Base-by-base conservation (phyloP, 1,140 invertebrate genomes). In the Drosophila parvula region DNA sequence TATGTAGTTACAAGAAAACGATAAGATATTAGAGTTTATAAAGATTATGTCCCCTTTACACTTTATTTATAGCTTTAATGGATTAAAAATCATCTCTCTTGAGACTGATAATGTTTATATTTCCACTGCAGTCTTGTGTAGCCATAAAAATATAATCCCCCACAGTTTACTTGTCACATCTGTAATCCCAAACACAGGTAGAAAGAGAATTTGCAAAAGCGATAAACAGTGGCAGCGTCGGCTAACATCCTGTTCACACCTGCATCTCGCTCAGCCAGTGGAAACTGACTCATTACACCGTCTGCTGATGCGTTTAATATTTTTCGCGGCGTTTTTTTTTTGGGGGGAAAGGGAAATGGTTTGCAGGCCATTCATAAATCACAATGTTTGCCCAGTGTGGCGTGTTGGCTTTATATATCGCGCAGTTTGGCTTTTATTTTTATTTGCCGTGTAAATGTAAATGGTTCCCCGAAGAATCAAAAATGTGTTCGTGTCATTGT, bases 401-500 rank as follows among this genome's bases (percentile, higher is more conserved):
- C 77, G 76, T 79, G 77, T 79, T 78, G 28, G 18, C 28, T 38
- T 51, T 18, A 28, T 18, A 28, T 18, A 38, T 45, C 22, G 22
- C 8, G 43, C 43, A 57, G 40, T 44, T 44, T 44, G 22, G 65
- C 60, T 48, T 48, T 64, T 67, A 62, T 40, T 44, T 38, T 34
- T 64, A 57, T 71, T 71, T 59, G 65, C 44, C 30, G 67, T 71
- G 69, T 59, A 73, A 68, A 65, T 67, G 64, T 65, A 67, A 71
- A 71, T 59, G 69, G 5, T 59, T 36, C 44, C 53, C 53, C 51
- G 48, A 75, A 75, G 73, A 75, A 74, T 64, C 45, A 75, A 74
- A 75, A 74, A 65, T 68, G 47, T 67, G 44, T 77, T 77, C 74
- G 74, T 77, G 62, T 77, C 74, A 77, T 68, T 77, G 74, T 77